Conservation (phyloP, 1,140 invertebrate genomes). For the Cotesia chilonis region DNA sequence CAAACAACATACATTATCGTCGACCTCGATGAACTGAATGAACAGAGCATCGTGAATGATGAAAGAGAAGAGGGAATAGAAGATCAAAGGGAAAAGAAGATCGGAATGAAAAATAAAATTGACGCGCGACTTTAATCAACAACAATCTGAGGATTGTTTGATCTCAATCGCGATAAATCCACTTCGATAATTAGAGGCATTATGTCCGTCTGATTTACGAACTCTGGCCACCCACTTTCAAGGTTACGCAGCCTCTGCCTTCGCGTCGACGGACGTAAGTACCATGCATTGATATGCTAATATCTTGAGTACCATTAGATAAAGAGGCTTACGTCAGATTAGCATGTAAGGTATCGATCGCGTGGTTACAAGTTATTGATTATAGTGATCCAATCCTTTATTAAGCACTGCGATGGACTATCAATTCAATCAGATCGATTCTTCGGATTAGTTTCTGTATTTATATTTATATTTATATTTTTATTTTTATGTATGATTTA, state of each 20-base stretch:
- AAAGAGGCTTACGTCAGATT: too few species aligned
- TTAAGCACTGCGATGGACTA: too few species aligned
- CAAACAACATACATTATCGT: too few species aligned
- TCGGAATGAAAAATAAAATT: neutral
- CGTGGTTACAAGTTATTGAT: too few species aligned
- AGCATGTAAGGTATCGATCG: too few species aligned
- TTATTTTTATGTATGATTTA: neutral
- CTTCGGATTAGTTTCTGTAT: neutral
- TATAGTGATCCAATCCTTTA: too few species aligned
- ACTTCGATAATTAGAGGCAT: slow-evolving; percentile 16
- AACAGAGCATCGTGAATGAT: too few species aligned
- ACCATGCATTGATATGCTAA: neutral
- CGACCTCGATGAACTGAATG: too few species aligned
- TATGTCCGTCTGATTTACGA: slow-evolving; percentile 5
- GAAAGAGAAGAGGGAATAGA: too few species aligned
- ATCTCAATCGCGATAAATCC: slow-evolving; percentile 12
- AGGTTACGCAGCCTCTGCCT: neutral
- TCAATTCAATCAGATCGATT: neutral
- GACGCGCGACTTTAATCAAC: slow-evolving; percentile 7
- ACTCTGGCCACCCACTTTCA: slow-evolving; percentile 1
- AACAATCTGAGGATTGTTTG: slow-evolving; percentile 18
- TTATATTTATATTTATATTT: too few species aligned
- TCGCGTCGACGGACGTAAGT: neutral
- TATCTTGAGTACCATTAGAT: neutral
- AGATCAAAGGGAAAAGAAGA: too few species aligned